Conservation (phyloP, 2,113 vertebrate genomes). For the Lucifuga dentata region DNA sequence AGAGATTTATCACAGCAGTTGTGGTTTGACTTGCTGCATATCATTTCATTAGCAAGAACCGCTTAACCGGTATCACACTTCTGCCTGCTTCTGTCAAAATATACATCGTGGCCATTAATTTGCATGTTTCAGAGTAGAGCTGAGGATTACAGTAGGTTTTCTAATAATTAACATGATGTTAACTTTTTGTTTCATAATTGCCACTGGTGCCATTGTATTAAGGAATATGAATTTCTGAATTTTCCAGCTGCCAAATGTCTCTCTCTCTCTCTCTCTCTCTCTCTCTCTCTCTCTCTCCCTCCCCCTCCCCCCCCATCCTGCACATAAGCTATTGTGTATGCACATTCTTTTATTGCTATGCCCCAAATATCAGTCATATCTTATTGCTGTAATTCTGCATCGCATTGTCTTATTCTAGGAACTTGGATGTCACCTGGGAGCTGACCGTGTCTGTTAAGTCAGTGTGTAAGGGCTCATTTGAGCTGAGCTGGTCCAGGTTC, state of each 20-base stretch:
- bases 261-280: too few species aligned
- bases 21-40: conserved; percentile 49
- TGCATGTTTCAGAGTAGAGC: conserved; percentile 9
- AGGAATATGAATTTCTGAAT: neutral
- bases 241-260: too few species aligned
- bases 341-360: neutral
- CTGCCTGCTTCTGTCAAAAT: conserved; percentile 20
- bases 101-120: conserved; percentile 27
- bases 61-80: conserved; percentile 23
- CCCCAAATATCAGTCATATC: neutral
- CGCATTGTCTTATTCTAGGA: conserved; percentile 51
- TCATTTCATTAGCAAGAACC: conserved; percentile 53
- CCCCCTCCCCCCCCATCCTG: neutral
- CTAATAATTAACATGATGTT: conserved; percentile 1
- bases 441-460: conserved; percentile 82
- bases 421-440: conserved; percentile 80
- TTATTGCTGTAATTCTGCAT: neutral
- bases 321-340: neutral
- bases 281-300: neutral
- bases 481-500: conserved; percentile 71
- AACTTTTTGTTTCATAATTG: neutral
- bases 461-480: conserved; percentile 75
- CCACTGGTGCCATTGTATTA: neutral
- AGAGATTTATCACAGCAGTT: conserved; percentile 63
- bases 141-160: too few species aligned